These are phyloP conservation scores for Coregonus suidteri DNA, from an alignment of 2,797 vertebrate species.

Conservation along the genomic window DNA sequence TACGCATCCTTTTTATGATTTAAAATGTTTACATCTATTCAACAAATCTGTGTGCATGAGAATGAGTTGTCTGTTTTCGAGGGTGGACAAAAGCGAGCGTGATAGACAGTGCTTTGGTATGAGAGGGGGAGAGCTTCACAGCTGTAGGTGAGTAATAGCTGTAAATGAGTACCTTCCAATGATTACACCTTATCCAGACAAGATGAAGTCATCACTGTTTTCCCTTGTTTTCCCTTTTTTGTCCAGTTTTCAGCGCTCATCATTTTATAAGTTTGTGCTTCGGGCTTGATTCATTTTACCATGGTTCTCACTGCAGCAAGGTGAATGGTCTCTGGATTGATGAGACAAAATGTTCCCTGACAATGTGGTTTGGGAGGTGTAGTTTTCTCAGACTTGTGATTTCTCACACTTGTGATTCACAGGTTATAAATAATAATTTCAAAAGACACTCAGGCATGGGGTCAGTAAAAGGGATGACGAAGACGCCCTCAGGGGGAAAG, in stretches of 20 bases:
- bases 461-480: constrained; percentile 45
- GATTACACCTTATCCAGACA: constrained; percentile 36
- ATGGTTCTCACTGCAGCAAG: constrained; percentile 18
- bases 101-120: constrained; percentile 26
- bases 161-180: constrained; percentile 40
- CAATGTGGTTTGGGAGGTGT: constrained; percentile 1
- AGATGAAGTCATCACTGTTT: constrained; percentile 36
- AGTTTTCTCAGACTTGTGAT: constrained; percentile 36
- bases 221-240: constrained; percentile 22
- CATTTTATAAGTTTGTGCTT: constrained; percentile 15
- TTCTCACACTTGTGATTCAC: constrained; percentile 28
- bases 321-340: constrained; percentile 6
- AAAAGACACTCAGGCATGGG: constrained; percentile 39
- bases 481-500: constrained; percentile 31
- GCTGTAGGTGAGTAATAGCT: constrained; percentile 38
- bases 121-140: constrained; percentile 28
- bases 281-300: background rate
- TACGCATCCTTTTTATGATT: no score
- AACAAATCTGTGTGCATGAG: background rate
- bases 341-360: constrained; percentile 1
- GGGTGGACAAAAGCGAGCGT: constrained; percentile 25
- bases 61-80: background rate
- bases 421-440: constrained; percentile 47
- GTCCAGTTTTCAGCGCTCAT: background rate
- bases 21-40: no score